Evolutionary conservation across 2,888 invertebrate genomes (phyloP), one percentile per base, ranked within the genome.

Genomic region (Lapara coniferarum): DNA sequence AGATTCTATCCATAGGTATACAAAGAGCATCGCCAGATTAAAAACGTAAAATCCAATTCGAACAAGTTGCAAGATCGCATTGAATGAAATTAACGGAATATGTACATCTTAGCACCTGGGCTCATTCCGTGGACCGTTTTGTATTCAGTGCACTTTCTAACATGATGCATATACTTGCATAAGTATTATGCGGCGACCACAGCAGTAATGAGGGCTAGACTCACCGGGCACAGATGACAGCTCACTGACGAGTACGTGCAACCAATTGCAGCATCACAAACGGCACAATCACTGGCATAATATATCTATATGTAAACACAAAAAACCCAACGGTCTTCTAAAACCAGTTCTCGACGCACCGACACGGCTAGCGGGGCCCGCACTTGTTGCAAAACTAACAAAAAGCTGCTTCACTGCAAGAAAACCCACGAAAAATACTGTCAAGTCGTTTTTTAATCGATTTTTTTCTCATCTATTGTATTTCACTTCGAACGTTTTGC

Each of bases 361-460:
- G 80, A 80, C 83, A 85, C 85, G 79, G 79, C 80, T 81, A 86
- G 84, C 83, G 82, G 81, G 74, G 77, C 75, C 77, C 79, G 84
- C 88, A 89, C 88, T 90, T 90, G 87, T 91, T 89, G 91, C 88
- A 90, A 90, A 91, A 89, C 86, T 84, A 84, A 83, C 79, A 80
- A 85, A 82, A 82, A 83, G 79, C 79, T 80, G 82, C 84, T 82
- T 84, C 81, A 78, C 83, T 81, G 84, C 81, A 78, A 80, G 82
- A 84, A 83, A 85, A 87, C 85, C 86, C 85, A 84, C 85, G 80
- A 78, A 82, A 86, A 88, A 87, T 82, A 84, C 78, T 79, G 49
- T 80, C 81, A 81, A 81, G 83, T 82, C 83, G 82, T 82, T 81
- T 83, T 83, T 81, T 80, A 85, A 92, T 92, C 90, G 90, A 91